Conservation (phyloP, 2,797 vertebrate species). For the Apogon hyalosoma region DNA sequence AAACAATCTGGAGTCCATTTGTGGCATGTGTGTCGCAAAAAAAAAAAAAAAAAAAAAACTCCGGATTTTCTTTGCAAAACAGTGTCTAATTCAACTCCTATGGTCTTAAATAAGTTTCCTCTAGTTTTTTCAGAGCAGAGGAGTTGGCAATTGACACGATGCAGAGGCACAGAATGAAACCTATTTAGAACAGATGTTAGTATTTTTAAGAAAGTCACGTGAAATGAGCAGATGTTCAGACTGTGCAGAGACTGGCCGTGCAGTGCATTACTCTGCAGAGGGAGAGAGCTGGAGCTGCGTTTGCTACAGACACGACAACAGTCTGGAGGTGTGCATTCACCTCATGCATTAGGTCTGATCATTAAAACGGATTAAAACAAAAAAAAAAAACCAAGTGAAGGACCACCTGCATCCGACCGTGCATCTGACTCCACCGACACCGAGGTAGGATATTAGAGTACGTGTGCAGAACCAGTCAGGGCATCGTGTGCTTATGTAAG, state of each 20-base stretch:
- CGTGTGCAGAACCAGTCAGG: not conserved
- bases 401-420: constrained; percentile 27
- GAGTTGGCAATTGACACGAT: constrained; percentile 88
- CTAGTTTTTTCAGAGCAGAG: constrained; percentile 59
- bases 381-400: too few relatives aligned
- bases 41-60: constrained; percentile 4
- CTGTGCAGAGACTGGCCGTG: constrained; percentile 82
- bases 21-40: not conserved
- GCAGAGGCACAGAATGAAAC: constrained; percentile 92
- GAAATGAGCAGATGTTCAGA: constrained; percentile 94
- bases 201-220: constrained; percentile 91
- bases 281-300: constrained; percentile 64
- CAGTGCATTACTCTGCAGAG: constrained; percentile 73
- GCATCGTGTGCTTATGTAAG: not conserved
- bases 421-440: constrained; percentile 12
- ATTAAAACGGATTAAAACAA: constrained; percentile 56
- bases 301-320: constrained; percentile 4
- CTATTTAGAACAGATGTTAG: constrained; percentile 97
- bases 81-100: constrained; percentile 25
- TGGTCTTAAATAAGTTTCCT: constrained; percentile 60
- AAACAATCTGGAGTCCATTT: not conserved
- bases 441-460: constrained; percentile 50
- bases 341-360: constrained; percentile 2
- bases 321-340: not conserved
- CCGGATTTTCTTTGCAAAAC: constrained; percentile 2